A percentile compares a stretch with the other conserved stretches of the same genome.
Evolutionary conservation across 2,797 vertebrate genomes (phyloP).

Genomic region (Lepidocolaptes lacrymiger): DNA sequence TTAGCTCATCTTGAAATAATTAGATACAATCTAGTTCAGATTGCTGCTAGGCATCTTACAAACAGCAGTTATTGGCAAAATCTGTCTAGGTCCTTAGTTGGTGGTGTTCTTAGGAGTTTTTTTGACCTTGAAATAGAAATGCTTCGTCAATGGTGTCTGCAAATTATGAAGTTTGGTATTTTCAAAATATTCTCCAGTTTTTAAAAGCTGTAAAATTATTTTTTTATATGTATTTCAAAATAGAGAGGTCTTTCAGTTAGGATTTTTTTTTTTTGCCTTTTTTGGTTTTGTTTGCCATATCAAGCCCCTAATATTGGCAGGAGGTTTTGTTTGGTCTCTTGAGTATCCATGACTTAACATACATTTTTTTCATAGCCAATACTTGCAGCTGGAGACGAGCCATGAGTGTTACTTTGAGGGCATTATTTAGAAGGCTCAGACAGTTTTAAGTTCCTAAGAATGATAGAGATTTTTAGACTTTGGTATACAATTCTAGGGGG

Average conservation of each 20-base stretch:
- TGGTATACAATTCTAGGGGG: not conserved
- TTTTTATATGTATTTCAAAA: not conserved
- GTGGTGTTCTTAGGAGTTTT: not conserved
- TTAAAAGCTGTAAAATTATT: not conserved
- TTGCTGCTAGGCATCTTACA: not conserved
- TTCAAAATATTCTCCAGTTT: not conserved
- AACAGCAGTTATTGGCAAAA: not conserved
- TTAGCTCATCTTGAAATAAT: not conserved
- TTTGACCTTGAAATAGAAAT: not conserved
- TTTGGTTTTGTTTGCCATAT: not conserved
- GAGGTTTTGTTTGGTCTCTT: not conserved
- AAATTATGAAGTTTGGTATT: not conserved
- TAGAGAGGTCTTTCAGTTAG: not conserved
- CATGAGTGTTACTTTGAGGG: not conserved
- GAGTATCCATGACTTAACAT: not conserved
- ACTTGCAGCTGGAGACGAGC: not conserved
- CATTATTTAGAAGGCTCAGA: not conserved
- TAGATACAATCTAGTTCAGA: not conserved
- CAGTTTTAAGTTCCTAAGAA: not conserved
- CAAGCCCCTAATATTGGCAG: not conserved
- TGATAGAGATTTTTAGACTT: not conserved
- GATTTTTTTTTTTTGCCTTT: too few relatives aligned
- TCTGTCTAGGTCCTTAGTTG: not conserved
- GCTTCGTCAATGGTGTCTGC: not conserved
- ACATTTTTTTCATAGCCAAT: not conserved